A percentile compares a stretch with the other conserved stretches of the same genome.
Evolutionary conservation across 2,113 vertebrate species (phyloP).

Genomic region (Prionailurus viverrinus): DNA sequence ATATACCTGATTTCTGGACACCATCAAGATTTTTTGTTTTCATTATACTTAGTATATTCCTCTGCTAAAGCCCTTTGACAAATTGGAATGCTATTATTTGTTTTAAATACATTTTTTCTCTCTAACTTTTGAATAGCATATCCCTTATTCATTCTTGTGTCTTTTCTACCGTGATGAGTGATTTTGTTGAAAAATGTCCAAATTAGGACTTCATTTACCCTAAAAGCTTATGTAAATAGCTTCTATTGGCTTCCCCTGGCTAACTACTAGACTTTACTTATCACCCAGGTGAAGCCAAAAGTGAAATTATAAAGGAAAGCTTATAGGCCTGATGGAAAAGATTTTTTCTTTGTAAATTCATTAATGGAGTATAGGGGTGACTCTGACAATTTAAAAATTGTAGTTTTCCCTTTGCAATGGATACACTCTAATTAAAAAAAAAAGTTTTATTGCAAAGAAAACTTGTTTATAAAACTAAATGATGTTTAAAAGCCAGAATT

Average conservation of each 20-base stretch:
- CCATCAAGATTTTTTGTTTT: not conserved
- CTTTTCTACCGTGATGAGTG: not conserved
- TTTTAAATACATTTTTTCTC: not conserved
- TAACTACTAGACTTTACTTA: not conserved
- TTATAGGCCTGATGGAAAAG: not conserved
- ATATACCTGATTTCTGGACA: not conserved
- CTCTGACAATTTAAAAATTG: slow-evolving; percentile 19
- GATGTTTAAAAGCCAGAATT: not conserved
- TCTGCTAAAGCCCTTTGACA: not conserved
- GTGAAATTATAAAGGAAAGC: not conserved
- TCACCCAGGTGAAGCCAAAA: not conserved
- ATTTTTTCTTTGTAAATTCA: not conserved
- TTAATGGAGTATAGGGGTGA: not conserved
- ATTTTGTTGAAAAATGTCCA: not conserved
- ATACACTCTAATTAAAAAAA: not conserved
- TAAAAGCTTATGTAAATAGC: not conserved
- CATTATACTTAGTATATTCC: not conserved
- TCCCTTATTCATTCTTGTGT: not conserved
- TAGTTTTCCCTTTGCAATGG: not conserved
- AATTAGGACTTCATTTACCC: not conserved
- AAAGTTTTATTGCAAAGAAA: not conserved
- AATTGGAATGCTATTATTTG: not conserved
- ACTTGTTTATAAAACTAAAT: not conserved
- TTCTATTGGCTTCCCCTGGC: not conserved
- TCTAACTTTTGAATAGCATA: not conserved